A percentile compares a stretch with the other conserved stretches of the same genome.
Conservation (phyloP, 2,113 vertebrate species). For the Rissa tridactyla region DNA sequence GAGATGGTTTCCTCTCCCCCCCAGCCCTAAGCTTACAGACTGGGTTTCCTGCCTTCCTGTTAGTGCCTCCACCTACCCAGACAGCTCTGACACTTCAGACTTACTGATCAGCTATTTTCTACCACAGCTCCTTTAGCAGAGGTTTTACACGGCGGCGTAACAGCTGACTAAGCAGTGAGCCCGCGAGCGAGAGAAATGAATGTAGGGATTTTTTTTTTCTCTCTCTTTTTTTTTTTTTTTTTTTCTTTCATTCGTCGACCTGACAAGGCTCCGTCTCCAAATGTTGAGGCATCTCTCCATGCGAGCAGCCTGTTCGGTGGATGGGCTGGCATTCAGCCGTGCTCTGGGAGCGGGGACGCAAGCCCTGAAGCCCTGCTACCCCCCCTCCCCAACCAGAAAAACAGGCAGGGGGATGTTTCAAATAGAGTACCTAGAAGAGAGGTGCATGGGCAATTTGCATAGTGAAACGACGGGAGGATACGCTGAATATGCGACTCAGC, state of each 20-base stretch:
- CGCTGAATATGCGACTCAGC: background rate
- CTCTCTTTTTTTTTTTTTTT: background rate
- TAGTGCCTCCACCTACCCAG: slow-evolving; percentile 76
- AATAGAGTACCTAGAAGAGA: background rate
- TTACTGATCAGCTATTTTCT: slow-evolving; percentile 81
- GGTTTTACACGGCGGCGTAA: slow-evolving; percentile 7
- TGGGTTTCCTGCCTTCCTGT: slow-evolving; percentile 80
- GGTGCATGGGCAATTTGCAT: background rate
- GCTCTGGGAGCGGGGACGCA: background rate
- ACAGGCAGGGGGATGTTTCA: background rate
- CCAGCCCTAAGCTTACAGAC: slow-evolving; percentile 53
- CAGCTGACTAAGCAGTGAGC: slow-evolving; percentile 63
- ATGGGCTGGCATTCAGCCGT: background rate
- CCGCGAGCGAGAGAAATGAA: background rate
- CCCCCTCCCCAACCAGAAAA: background rate
- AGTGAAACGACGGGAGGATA: background rate
- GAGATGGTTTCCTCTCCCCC: slow-evolving; percentile 49
- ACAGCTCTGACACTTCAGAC: slow-evolving; percentile 77
- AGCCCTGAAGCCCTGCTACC: background rate
- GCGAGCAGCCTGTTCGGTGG: background rate
- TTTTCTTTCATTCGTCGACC: background rate
- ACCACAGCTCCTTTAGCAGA: slow-evolving; percentile 58
- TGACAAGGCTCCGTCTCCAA: slow-evolving; percentile 11
- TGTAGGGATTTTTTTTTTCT: background rate
- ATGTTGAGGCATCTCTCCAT: background rate